These are phyloP conservation scores for Noctua janthina DNA, from an alignment of 2,888 invertebrate genomes.

Conservation along the genomic window DNA sequence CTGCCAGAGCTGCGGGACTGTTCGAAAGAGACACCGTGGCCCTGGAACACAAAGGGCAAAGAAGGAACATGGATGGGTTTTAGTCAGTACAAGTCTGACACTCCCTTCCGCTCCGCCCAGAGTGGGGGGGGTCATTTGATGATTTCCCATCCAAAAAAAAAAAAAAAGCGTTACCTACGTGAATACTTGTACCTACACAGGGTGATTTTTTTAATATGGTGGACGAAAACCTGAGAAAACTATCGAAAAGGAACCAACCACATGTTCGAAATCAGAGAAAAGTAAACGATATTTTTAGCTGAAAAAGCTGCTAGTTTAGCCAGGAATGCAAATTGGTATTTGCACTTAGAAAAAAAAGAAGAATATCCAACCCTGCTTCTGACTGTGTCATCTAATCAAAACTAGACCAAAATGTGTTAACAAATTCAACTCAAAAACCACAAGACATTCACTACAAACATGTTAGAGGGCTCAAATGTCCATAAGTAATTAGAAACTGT, in stretches of 20 bases:
- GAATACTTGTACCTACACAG: too few species aligned
- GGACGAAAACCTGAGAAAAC: neutral
- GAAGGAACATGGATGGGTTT: too few species aligned
- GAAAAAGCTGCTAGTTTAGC: neutral
- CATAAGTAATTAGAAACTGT: conserved; percentile 53
- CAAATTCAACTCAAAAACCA: conserved; percentile 41
- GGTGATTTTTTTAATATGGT: neutral
- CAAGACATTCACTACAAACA: conserved; percentile 41
- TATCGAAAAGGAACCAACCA: neutral
- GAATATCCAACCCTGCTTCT: neutral
- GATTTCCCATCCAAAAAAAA: too few species aligned
- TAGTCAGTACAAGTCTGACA: too few species aligned
- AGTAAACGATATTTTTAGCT: neutral
- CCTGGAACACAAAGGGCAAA: too few species aligned
- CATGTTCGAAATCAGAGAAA: neutral
- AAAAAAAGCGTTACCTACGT: too few species aligned
- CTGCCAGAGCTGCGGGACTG: too few species aligned
- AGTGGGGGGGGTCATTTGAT: too few species aligned
- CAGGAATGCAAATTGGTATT: neutral
- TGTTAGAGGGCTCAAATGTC: conserved; percentile 35
- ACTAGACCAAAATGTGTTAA: conserved; percentile 14
- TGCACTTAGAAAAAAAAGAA: too few species aligned
- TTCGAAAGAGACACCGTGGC: too few species aligned
- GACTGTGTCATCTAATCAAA: conserved; percentile 6
- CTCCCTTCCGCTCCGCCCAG: too few species aligned